A percentile compares a stretch with the other conserved stretches of the same genome.
Conservation (phyloP, 2,113 vertebrate genomes). For the Lonchura striata region DNA sequence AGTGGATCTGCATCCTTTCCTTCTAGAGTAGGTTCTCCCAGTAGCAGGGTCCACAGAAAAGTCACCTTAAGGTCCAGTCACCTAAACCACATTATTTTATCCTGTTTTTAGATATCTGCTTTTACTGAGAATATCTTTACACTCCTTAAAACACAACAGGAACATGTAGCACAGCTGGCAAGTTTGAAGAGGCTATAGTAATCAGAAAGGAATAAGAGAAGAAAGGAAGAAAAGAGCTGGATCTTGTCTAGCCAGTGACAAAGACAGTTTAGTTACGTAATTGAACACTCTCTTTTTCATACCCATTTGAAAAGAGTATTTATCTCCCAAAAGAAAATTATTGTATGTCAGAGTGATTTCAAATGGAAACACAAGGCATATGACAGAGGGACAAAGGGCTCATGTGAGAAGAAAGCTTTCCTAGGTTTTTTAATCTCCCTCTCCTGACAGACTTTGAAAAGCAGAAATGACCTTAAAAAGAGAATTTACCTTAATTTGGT, state of each 20-base stretch:
- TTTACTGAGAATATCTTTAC: not conserved
- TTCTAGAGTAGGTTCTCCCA: not conserved
- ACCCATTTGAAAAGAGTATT: not conserved
- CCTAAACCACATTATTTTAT: not conserved
- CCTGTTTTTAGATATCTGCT: not conserved
- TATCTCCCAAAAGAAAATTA: not conserved
- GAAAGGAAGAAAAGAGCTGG: not conserved
- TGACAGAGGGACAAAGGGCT: not conserved
- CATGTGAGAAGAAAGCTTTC: not conserved
- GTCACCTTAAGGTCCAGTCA: not conserved
- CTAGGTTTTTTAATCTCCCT: not conserved
- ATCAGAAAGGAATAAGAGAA: not conserved
- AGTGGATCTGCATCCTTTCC: not conserved
- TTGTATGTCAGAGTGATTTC: not conserved
- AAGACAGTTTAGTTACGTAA: not conserved
- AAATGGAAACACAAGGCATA: not conserved
- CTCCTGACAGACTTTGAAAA: not conserved
- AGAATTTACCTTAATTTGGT: not conserved
- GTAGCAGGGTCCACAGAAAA: not conserved
- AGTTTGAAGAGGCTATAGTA: not conserved
- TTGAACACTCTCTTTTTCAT: not conserved
- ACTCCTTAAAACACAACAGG: not conserved
- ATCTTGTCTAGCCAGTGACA: not conserved
- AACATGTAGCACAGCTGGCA: not conserved
- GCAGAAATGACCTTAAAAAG: not conserved